Conservation (phyloP, 1,140 invertebrate species). For the Achroia grisella region DNA sequence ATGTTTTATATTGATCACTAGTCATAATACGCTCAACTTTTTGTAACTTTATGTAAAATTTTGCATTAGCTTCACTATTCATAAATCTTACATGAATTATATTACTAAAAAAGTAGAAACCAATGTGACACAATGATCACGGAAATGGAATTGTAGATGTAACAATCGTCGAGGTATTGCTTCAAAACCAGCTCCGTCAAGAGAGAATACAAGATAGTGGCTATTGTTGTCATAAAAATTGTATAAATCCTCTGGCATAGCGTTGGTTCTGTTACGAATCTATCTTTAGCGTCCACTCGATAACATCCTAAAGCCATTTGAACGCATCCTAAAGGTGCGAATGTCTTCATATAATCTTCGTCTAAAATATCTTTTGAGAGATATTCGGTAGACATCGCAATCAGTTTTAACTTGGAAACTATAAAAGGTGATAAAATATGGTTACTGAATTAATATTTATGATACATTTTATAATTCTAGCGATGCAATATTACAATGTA, state of each 20-base stretch:
- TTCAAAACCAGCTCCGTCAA: background rate
- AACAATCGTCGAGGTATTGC: no score
- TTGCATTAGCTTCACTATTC: slow-evolving; percentile 23
- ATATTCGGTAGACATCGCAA: no score
- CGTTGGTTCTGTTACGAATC: slow-evolving; percentile 34
- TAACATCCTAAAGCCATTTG: slow-evolving; percentile 19
- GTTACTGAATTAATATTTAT: no score
- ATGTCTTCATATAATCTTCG: slow-evolving; percentile 32
- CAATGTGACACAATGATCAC: no score
- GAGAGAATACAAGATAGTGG: background rate
- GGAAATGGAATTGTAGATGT: no score
- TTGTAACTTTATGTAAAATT: slow-evolving; percentile 38
- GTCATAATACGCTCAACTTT: slow-evolving; percentile 36
- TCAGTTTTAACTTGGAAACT: no score
- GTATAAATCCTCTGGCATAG: slow-evolving; percentile 32
- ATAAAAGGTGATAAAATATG: no score
- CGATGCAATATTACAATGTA: background rate
- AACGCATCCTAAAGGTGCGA: slow-evolving; percentile 19
- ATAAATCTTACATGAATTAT: slow-evolving; percentile 35
- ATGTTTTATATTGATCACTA: slow-evolving; percentile 16
- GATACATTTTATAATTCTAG: no score
- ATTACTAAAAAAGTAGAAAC: slow-evolving; percentile 4
- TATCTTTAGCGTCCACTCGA: slow-evolving; percentile 29
- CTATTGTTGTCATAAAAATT: slow-evolving; percentile 8
- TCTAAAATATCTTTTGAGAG: slow-evolving; percentile 29